These are phyloP conservation scores for Bufotes viridis DNA, from an alignment of 2,797 vertebrate species.

Conservation along the genomic window DNA sequence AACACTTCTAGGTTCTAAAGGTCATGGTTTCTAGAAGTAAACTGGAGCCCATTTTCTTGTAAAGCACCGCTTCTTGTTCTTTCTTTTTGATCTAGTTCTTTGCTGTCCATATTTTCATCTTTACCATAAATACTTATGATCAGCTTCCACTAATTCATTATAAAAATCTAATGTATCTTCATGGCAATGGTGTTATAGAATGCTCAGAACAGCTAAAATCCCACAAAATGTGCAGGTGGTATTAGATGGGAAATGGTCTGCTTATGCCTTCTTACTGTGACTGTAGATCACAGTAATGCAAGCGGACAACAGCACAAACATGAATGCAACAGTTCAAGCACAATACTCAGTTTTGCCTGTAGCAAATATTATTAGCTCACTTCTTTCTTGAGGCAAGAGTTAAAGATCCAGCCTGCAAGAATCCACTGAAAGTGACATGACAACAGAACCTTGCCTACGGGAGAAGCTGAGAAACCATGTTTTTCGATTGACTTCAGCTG, in stretches of 20 bases:
- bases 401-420: slow-evolving; percentile 55
- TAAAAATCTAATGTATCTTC: too few relatives aligned
- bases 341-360: slow-evolving; percentile 57
- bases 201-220: neutral
- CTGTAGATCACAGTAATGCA: slow-evolving; percentile 41
- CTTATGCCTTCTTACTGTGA: slow-evolving; percentile 8
- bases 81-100: neutral
- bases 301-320: slow-evolving; percentile 41
- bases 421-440: slow-evolving; percentile 50
- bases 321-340: slow-evolving; percentile 50
- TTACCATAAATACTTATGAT: neutral
- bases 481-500: slow-evolving; percentile 51
- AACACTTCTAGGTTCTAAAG: neutral
- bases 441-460: slow-evolving; percentile 57
- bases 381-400: slow-evolving; percentile 60
- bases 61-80: too few relatives aligned
- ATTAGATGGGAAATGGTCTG: slow-evolving; percentile 18
- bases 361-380: slow-evolving; percentile 58
- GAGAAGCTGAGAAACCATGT: slow-evolving; percentile 31
- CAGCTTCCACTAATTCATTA: neutral
- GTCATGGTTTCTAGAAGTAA: neutral
- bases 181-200: too few relatives aligned
- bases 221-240: neutral
- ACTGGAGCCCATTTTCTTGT: neutral
- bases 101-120: neutral